phyloP scores from a whole-genome alignment of 2,797 vertebrate genomes.

The Acomys russatus region DNA sequence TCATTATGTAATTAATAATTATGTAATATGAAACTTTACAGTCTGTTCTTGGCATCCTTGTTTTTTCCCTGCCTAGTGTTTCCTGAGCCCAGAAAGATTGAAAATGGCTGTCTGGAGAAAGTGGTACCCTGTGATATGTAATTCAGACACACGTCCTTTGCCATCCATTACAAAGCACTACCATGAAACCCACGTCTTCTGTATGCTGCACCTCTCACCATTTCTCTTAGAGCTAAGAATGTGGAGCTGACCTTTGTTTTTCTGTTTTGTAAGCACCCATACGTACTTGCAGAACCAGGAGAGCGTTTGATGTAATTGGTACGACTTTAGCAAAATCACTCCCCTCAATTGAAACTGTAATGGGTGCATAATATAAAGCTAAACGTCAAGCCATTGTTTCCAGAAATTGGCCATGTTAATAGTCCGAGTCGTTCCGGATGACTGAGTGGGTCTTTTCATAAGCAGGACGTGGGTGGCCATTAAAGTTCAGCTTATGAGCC shows the following conservation, averaged over 20 bases:
- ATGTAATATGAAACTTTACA: neutral
- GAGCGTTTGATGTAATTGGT: neutral
- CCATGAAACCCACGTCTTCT: neutral
- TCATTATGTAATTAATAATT: neutral
- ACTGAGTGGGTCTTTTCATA: neutral
- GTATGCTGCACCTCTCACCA: accelerated
- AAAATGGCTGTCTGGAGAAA: neutral
- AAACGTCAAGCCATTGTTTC: neutral
- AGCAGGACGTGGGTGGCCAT: neutral
- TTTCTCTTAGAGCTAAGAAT: neutral
- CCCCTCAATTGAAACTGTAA: neutral
- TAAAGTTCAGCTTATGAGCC: neutral
- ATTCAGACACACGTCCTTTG: accelerated
- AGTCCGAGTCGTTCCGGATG: slow-evolving; percentile 9
- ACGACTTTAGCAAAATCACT: neutral
- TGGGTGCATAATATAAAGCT: neutral
- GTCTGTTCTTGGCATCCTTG: neutral
- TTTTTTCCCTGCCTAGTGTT: neutral
- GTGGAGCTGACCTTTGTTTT: neutral
- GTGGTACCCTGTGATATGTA: too few species aligned
- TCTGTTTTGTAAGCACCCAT: neutral
- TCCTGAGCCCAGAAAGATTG: too few species aligned
- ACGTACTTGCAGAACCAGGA: neutral
- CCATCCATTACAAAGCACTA: neutral
- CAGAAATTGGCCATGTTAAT: neutral